phyloP scores from a whole-genome alignment of 2,888 invertebrate species.

The Andrena marginata region DNA sequence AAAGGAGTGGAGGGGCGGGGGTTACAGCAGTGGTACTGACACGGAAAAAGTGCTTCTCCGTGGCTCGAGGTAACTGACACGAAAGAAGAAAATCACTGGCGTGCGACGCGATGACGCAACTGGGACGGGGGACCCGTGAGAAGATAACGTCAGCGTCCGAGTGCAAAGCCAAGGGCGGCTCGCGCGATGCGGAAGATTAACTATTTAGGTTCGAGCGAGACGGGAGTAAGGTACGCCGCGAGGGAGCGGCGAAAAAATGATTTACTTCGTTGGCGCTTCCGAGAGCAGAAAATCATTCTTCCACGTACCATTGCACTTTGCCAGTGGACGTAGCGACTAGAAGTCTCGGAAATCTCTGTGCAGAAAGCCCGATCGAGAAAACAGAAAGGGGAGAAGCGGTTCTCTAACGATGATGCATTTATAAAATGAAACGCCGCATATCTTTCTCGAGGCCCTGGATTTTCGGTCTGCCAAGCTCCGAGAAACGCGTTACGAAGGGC shows the following conservation, averaged over 20 bases:
- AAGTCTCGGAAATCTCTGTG: no score
- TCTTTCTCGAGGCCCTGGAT: background rate
- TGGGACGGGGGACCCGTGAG: constrained; percentile 60
- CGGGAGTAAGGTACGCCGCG: constrained; percentile 1
- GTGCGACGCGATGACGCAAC: constrained; percentile 67
- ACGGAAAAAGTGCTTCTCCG: constrained; percentile 17
- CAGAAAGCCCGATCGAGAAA: background rate
- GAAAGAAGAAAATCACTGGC: constrained; percentile 47
- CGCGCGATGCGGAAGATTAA: constrained; percentile 33
- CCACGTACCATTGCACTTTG: no score
- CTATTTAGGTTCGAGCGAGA: constrained; percentile 13
- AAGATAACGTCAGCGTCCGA: constrained; percentile 77
- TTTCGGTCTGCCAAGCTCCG: background rate
- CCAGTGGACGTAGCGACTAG: no score
- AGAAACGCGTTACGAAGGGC: constrained; percentile 66
- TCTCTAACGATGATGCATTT: background rate
- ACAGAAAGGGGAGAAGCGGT: background rate
- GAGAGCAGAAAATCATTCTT: no score
- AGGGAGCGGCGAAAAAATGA: background rate
- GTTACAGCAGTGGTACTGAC: constrained; percentile 10
- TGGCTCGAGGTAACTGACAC: constrained; percentile 30
- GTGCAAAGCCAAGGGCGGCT: constrained; percentile 68
- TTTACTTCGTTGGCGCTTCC: no score
- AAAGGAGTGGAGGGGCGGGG: constrained; percentile 4
- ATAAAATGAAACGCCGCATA: background rate